Evolutionary conservation across 1,140 invertebrate species (phyloP), one percentile per base, ranked within the genome.

Genomic region (Drosophila mauritiana): DNA sequence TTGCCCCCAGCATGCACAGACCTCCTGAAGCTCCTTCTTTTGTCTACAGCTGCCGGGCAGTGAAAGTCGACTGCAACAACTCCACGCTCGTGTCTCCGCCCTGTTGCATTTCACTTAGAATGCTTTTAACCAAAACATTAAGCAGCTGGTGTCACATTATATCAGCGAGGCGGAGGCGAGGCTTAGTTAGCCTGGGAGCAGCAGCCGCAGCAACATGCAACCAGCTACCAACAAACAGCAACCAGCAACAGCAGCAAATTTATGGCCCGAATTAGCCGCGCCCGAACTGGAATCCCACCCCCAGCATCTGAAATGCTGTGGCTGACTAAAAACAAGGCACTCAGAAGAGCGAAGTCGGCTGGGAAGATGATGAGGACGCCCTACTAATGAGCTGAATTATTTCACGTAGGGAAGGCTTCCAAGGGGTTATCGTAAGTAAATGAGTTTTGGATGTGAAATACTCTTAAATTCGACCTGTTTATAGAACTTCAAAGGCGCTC

Each of bases 81-180:
- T 54, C 46, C 52, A 62, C 39, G 20, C 25, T 49, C 45, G 40
- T 55, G 25, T 53, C 51, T 64, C 72, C 53, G 63, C 62, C 63
- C 55, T 75, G 76, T 73, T 83, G 84, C 84, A 88, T 88, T 89
- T 88, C 80, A 88, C 83, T 88, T 88, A 89, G 86, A 88, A 88
- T 89, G 83, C 83, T 88, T 88, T 88, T 88, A 88, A 88, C 83
- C 83, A 88, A 89, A 88, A 88, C 84, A 88, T 88, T 88, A 88
- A 88, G 84, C 83, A 88, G 83, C 83, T 89, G 83, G 83, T 88
- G 83, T 89, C 84, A 88, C 82, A 82, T 88, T 86, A 88, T 78
- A 82, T 86, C 83, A 88, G 61, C 62, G 76, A 61, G 56, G 45
- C 58, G 62, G 68, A 82, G 63, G 45, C 64, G 15, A 61, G 42